A percentile compares a stretch with the other conserved stretches of the same genome.
Evolutionary conservation across 2,888 invertebrate genomes (phyloP).

Genomic region (Eucriotettix oculatus): DNA sequence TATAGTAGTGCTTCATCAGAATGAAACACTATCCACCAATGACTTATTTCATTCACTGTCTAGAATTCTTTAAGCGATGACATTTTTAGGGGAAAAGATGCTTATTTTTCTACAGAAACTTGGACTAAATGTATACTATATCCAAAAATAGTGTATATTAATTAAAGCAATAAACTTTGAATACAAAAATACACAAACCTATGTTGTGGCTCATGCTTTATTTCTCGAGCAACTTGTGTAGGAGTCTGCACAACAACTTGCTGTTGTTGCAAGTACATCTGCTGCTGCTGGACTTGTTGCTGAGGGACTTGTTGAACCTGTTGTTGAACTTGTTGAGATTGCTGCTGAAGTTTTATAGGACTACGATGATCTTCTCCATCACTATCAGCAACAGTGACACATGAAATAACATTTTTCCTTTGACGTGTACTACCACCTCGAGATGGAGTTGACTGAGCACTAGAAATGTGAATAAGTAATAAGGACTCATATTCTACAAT

Average conservation of each 20-base stretch:
- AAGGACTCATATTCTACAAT: no score
- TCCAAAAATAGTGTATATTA: no score
- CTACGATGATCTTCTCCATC: slow-evolving; percentile 48
- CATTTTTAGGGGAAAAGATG: no score
- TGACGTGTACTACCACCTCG: slow-evolving; percentile 20
- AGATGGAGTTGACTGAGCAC: slow-evolving; percentile 16
- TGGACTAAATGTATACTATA: no score
- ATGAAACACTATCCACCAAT: no score
- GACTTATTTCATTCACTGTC: no score
- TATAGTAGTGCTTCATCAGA: no score
- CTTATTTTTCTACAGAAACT: no score
- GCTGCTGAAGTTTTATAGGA: slow-evolving; percentile 22
- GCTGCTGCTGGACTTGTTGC: slow-evolving; percentile 17
- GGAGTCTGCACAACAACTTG: slow-evolving; percentile 6
- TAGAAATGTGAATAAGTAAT: neutral
- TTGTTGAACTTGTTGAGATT: slow-evolving; percentile 6
- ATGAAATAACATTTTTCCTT: slow-evolving; percentile 59
- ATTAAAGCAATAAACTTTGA: neutral
- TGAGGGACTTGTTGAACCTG: slow-evolving; percentile 16
- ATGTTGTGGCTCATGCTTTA: slow-evolving; percentile 38
- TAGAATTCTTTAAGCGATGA: no score
- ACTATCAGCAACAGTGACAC: slow-evolving; percentile 61
- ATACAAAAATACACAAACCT: slow-evolving; percentile 17
- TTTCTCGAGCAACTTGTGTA: slow-evolving; percentile 17
- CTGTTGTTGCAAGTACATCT: slow-evolving; percentile 12